Percentiles rank a stretch among this genome's conserved stretches.
Evolutionary conservation across 92 coral and sea anemone genomes (phyloP).

Genomic region (Pocillopora meandrina): DNA sequence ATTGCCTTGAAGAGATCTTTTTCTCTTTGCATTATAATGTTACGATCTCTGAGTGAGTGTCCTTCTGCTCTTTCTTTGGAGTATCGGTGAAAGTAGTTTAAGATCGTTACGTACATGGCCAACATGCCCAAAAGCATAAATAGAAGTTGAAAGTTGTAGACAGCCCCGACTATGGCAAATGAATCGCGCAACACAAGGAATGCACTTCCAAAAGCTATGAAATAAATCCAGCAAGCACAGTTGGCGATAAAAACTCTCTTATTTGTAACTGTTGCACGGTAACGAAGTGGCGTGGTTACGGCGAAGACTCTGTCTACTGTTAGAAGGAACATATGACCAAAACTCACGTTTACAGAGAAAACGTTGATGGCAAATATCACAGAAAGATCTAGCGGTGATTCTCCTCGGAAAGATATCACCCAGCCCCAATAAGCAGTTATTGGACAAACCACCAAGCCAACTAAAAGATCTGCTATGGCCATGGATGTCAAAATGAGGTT

Average conservation of each 20-base stretch:
- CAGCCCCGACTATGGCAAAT: constrained; percentile 27
- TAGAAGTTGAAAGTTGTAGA: constrained; percentile 21
- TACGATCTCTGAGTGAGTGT: neutral
- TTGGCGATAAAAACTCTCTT: constrained; percentile 8
- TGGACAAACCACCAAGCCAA: constrained; percentile 27
- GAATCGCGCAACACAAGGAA: constrained; percentile 9
- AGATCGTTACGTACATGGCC: neutral
- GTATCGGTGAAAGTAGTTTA: constrained; percentile 16
- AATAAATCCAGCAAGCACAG: constrained; percentile 26
- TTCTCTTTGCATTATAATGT: constrained; percentile 14
- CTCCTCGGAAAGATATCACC: neutral
- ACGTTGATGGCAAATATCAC: constrained; percentile 27
- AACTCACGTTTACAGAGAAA: constrained; percentile 19
- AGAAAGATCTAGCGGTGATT: constrained; percentile 9
- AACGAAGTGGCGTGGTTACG: constrained; percentile 10
- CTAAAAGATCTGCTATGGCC: constrained; percentile 33
- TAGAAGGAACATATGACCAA: constrained; percentile 30
- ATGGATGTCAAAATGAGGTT: constrained; percentile 24
- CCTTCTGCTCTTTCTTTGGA: neutral
- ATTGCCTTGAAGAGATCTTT: constrained; percentile 23
- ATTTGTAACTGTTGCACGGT: constrained; percentile 16
- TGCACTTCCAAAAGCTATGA: constrained; percentile 6
- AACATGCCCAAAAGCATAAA: constrained; percentile 18
- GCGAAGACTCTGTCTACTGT: constrained; percentile 29
- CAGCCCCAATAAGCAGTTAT: constrained; percentile 26